phyloP scores from a whole-genome alignment of 2,888 invertebrate genomes.

The Schizotus pectinicornis region DNA sequence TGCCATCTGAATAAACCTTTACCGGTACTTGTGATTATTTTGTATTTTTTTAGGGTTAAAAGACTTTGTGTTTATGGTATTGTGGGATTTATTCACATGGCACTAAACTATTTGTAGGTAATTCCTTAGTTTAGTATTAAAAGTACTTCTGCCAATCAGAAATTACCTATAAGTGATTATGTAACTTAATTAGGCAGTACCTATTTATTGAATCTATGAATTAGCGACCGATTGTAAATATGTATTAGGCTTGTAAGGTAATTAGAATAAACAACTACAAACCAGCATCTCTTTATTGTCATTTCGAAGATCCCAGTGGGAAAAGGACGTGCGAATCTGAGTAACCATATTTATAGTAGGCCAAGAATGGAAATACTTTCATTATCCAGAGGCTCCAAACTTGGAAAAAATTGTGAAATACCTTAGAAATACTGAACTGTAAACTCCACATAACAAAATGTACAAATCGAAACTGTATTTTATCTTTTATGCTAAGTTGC shows the following conservation, averaged over 20 bases:
- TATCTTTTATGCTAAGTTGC: slow-evolving; percentile 13
- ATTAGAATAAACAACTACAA: slow-evolving; percentile 3
- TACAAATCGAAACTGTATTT: slow-evolving; percentile 28
- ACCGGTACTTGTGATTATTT: slow-evolving; percentile 13
- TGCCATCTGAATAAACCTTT: slow-evolving; percentile 24
- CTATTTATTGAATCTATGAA: background rate
- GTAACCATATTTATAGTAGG: slow-evolving; percentile 69
- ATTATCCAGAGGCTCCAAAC: slow-evolving; percentile 66
- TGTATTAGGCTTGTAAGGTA: background rate
- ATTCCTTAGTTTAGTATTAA: too few species aligned
- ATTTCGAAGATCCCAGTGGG: background rate
- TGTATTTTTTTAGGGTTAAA: slow-evolving; percentile 15
- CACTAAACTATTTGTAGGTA: background rate
- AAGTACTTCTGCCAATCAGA: too few species aligned
- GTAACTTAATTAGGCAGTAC: too few species aligned
- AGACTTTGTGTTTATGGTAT: slow-evolving; percentile 10
- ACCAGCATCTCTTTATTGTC: slow-evolving; percentile 1
- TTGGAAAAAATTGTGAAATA: slow-evolving; percentile 68
- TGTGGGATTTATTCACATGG: slow-evolving; percentile 13
- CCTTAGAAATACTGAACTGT: slow-evolving; percentile 60
- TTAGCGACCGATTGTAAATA: background rate
- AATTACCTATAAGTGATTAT: too few species aligned
- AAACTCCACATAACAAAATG: slow-evolving; percentile 31
- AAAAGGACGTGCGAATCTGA: slow-evolving; percentile 63
- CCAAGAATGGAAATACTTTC: slow-evolving; percentile 72